Percentiles rank a stretch among this genome's conserved stretches.
These are phyloP conservation scores for Psix sp. DNA, from an alignment of 1,140 invertebrate species.

Conservation along the genomic window DNA sequence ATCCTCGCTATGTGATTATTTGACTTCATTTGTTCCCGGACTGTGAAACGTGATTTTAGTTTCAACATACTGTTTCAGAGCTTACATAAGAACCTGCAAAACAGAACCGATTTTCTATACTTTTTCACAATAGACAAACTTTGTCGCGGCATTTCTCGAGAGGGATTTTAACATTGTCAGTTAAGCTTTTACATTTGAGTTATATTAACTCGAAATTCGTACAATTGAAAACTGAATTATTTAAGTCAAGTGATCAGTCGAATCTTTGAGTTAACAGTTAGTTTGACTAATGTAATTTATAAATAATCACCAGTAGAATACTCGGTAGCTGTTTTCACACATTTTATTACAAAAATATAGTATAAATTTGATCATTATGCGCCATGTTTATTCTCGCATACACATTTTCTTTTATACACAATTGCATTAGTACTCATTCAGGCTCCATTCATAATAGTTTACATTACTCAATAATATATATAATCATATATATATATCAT, in stretches of 20 bases:
- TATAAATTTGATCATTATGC: slow-evolving; percentile 73
- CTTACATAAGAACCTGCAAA: slow-evolving; percentile 1
- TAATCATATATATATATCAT: slow-evolving; percentile 52
- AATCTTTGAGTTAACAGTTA: no score
- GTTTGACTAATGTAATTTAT: no score
- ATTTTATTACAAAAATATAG: slow-evolving; percentile 78
- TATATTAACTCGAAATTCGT: slow-evolving; percentile 6
- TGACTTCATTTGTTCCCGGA: background rate
- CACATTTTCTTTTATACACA: slow-evolving; percentile 54
- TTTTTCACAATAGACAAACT: slow-evolving; percentile 8
- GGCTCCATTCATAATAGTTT: slow-evolving; percentile 74
- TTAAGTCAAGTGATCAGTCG: no score
- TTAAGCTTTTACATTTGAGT: background rate
- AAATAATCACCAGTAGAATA: no score
- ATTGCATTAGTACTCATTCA: slow-evolving; percentile 57
- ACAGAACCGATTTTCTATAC: background rate
- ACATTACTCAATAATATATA: slow-evolving; percentile 67
- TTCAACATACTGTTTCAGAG: background rate
- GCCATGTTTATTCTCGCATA: slow-evolving; percentile 56
- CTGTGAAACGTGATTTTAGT: background rate
- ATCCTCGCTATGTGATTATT: background rate
- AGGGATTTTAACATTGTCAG: slow-evolving; percentile 23
- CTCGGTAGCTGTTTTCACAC: slow-evolving; percentile 46
- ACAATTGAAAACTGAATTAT: slow-evolving; percentile 6
- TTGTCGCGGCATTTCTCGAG: background rate